Base-by-base conservation (phyloP, 1,140 invertebrate species). In the Meloidogyne floridensis region DNA sequence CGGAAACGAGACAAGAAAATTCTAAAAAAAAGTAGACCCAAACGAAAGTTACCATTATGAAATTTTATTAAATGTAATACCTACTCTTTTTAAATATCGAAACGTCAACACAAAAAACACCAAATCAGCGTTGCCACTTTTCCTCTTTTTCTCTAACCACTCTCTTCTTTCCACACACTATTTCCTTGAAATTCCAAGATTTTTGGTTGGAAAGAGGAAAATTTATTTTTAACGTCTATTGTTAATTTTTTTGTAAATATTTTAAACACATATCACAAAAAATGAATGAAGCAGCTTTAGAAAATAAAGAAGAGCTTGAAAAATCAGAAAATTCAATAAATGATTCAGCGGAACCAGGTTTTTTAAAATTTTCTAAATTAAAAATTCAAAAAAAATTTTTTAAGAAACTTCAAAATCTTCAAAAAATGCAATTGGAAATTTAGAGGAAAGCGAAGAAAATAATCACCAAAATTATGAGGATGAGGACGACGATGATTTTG, bases 401-500 rank as follows among this genome's bases (percentile, higher is more conserved):
- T 15, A 5, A 59, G 59, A 4, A 65, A 65, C 5, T n/a, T n/a
- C n/a, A 65, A 65, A 32, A 32, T 32, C 59, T 2, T 65, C 59
- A 65, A 65, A 65, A 65, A 65, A 65, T 65, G 1, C n/a, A 65
- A n/a, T n/a, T n/a, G n/a, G 18, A 18, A 65, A 65, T 13, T n/a
- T 65, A 18, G n/a, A 74, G 6, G 18, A 32, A 1, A 32, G 1
- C 0, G 32, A 76, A 51, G 71, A 11, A 3, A 20, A 51, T 11
- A 20, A 80, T n/a, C 11, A 7, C 10, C 65, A n/a, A 72, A 65
- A 80, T 74, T 15, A 13, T 43, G 56, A n/a, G 10, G 72, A 83
- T 47, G 80, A 80, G 6, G 80, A 81, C 8, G 76, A 81, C 18
- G 77, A 80, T 43, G 80, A 81, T 15, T 81, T 81, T 81, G 80